Evolutionary conservation across 2,113 vertebrate species (phyloP), one percentile per base, ranked within the genome.

Genomic region (Pungitius pungitius): DNA sequence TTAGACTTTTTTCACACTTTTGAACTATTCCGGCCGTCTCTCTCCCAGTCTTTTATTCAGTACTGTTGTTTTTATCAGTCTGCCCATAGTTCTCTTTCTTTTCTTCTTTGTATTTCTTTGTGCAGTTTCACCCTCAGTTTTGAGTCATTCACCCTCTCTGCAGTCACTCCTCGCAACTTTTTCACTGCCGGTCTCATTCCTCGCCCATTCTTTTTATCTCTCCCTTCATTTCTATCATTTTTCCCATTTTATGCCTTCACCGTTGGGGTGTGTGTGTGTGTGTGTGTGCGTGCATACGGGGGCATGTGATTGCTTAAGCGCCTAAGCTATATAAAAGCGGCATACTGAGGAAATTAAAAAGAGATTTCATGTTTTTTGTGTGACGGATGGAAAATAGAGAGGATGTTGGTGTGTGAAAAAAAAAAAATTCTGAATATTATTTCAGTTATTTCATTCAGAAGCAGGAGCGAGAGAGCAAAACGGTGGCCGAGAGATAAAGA

Each of bases 291-390:
- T 54, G 3, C 71, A 4, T 71, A 9, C 3, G 33, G 1, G 22
- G 57, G 67, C 11, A 7, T 64, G 68, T 39, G 75, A 81, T 64
- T 83, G 68, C 61, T 75, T 81, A 75, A 63, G 69, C 15, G 65
- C 22, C 73, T 87, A 69, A 85, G 82, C 85, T 71, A 71, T 72
- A 81, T 63, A 77, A 86, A 87, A 70, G 78, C 75, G 8, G 56
- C 86, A 86, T 75, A 82, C 75, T 83, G 85, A 86, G 81, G 79
- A 86, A 88, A 91, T 90, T 86, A 88, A 88, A 91, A 88, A 89
- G 71, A 88, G 84, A 86, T 86, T 90, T 87, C 74, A 85, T 26
- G 59, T 4, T 74, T 85, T 80, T 80, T 79, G 72, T 78, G 80
- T 80, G 82, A 83, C 85, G 80, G 88, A 87, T 87, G 81, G 82